phyloP scores from a whole-genome alignment of 2,888 invertebrate genomes.

The Spilosoma lubricipeda region DNA sequence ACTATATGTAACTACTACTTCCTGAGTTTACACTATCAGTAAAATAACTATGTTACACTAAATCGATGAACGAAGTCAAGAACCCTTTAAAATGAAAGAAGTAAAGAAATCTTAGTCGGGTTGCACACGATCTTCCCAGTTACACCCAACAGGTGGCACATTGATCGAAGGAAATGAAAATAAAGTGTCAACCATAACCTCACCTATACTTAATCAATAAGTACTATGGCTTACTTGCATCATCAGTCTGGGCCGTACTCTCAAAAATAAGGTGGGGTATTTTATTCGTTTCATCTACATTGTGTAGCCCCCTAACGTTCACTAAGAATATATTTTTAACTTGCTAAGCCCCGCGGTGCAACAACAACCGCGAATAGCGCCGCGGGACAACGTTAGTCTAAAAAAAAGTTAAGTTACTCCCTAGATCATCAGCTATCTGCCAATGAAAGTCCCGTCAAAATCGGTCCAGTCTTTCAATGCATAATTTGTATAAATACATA shows the following conservation, averaged over 20 bases:
- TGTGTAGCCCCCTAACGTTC: not conserved
- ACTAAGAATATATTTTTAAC: no score
- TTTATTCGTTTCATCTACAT: not conserved
- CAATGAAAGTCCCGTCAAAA: no score
- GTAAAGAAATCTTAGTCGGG: not conserved
- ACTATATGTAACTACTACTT: no score
- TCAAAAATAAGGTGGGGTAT: not conserved
- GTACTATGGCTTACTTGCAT: constrained; percentile 36
- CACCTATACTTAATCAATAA: constrained; percentile 57
- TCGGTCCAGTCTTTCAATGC: no score
- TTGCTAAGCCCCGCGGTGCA: no score
- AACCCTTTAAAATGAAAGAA: no score
- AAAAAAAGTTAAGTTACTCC: no score
- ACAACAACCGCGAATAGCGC: no score
- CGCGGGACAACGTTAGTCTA: no score
- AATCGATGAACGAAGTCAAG: no score
- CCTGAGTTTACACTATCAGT: not conserved
- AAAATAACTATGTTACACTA: not conserved
- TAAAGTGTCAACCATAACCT: constrained; percentile 60
- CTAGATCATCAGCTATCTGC: no score
- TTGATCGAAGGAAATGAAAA: constrained; percentile 46
- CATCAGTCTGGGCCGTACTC: constrained; percentile 44
- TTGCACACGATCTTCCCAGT: constrained; percentile 21
- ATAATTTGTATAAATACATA: no score
- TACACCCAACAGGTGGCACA: constrained; percentile 43